These are phyloP conservation scores for Platygyra sinensis DNA, from an alignment of 64 coral and sea anemone species.

Conservation along the genomic window DNA sequence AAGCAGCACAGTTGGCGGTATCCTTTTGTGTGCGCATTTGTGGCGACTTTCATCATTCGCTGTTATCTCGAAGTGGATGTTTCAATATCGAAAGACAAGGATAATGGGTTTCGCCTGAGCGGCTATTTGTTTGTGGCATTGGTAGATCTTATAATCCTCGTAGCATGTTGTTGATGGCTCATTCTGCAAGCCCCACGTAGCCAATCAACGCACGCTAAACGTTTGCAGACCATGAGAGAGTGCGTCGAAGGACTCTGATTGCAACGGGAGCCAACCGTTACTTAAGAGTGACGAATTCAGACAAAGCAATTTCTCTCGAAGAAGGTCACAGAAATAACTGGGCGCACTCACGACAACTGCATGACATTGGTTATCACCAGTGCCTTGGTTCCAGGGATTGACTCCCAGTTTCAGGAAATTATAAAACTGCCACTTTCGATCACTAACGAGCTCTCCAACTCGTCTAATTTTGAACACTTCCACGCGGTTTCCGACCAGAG, in stretches of 20 bases:
- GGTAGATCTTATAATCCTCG: conserved; percentile 74
- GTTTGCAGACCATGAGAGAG: conserved; percentile 37
- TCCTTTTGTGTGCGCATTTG: conserved; percentile 89
- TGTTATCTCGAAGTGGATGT: conserved; percentile 90
- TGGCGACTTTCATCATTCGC: conserved; percentile 85
- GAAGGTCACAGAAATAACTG: conserved; percentile 66
- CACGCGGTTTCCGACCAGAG: not conserved
- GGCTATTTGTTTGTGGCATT: conserved; percentile 83
- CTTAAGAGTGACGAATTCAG: conserved; percentile 3
- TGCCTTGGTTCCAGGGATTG: conserved; percentile 84
- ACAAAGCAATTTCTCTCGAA: conserved; percentile 36
- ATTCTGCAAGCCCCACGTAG: conserved; percentile 4
- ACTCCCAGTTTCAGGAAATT: conserved; percentile 88
- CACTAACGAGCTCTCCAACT: not conserved
- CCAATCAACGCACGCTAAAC: conserved; percentile 1
- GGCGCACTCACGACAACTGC: conserved; percentile 63
- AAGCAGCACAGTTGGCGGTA: conserved; percentile 84
- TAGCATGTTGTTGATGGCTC: conserved; percentile 55
- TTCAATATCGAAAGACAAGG: conserved; percentile 58
- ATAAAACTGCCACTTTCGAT: conserved; percentile 75
- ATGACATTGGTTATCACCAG: conserved; percentile 77
- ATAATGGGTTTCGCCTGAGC: conserved; percentile 77
- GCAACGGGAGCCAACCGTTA: conserved; percentile 45
- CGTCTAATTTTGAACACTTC: too few species aligned
- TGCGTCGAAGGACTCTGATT: not conserved